Conservation (phyloP, 2,113 vertebrate genomes). For the Bufo gargarizans region DNA sequence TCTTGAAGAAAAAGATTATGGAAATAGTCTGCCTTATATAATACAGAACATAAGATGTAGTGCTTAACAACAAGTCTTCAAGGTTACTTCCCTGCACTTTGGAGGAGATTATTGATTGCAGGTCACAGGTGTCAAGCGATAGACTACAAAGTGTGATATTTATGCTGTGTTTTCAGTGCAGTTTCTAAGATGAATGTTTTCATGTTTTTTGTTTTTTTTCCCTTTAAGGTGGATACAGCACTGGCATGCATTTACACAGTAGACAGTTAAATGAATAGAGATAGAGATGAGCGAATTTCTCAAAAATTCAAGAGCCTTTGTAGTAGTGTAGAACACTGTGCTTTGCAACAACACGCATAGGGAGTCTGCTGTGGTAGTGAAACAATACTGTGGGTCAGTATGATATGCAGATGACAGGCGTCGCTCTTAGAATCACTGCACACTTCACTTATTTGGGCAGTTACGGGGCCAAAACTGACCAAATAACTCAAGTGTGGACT, state of each 20-base stretch:
- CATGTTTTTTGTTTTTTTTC: not conserved
- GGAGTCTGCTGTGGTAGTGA: no score
- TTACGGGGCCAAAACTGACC: no score
- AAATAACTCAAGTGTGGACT: no score
- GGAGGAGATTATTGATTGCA: slow-evolving; percentile 27
- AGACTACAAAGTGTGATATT: not conserved
- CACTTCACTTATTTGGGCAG: no score
- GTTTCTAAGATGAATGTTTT: not conserved
- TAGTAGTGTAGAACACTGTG: no score
- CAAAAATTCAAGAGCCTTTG: no score
- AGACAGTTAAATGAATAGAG: no score
- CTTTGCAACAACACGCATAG: no score
- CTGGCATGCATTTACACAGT: not conserved
- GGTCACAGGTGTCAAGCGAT: slow-evolving; percentile 22
- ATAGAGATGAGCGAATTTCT: no score
- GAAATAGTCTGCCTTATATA: slow-evolving; percentile 22
- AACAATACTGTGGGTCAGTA: no score
- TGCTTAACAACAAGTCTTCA: slow-evolving; percentile 12
- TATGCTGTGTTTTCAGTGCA: not conserved
- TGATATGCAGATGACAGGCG: no score
- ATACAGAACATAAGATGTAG: slow-evolving; percentile 30
- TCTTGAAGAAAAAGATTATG: slow-evolving; percentile 33
- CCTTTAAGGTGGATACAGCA: not conserved
- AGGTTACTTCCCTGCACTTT: slow-evolving; percentile 8
- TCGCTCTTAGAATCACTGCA: no score